Conservation (phyloP, 2,113 vertebrate species). For the Xerus inauris region DNA sequence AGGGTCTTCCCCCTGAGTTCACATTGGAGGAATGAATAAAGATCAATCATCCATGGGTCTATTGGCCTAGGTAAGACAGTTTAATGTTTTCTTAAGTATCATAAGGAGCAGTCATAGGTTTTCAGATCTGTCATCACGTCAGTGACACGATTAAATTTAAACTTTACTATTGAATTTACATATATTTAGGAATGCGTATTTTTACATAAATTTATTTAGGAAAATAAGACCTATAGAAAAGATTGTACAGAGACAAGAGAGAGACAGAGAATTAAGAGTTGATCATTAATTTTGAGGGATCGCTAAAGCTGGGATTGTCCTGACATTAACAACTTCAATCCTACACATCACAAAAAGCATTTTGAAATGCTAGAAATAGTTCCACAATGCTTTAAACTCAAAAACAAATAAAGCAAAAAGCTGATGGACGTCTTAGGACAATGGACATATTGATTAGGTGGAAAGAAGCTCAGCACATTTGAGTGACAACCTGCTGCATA, state of each 20-base stretch:
- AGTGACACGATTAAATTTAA: background rate
- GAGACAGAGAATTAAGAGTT: background rate
- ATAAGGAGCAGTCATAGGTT: background rate
- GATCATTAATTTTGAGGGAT: background rate
- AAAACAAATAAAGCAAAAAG: too few relatives aligned
- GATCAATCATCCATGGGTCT: background rate
- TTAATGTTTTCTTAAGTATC: background rate
- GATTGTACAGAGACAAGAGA: background rate
- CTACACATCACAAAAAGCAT: background rate
- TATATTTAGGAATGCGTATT: background rate
- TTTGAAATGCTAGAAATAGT: background rate
- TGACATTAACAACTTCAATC: too few relatives aligned
- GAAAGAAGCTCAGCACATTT: too few relatives aligned
- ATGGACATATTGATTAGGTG: too few relatives aligned
- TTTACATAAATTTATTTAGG: background rate
- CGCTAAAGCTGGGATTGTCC: background rate
- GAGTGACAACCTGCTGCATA: too few relatives aligned
- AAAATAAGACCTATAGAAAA: background rate
- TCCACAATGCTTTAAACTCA: too few relatives aligned
- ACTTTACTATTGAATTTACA: background rate
- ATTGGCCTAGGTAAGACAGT: background rate
- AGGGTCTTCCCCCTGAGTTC: background rate
- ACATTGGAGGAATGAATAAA: background rate
- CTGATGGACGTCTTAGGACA: too few relatives aligned
- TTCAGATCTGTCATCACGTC: background rate